Base-by-base conservation (phyloP, 2,888 invertebrate species). In the Ophion ellenae region DNA sequence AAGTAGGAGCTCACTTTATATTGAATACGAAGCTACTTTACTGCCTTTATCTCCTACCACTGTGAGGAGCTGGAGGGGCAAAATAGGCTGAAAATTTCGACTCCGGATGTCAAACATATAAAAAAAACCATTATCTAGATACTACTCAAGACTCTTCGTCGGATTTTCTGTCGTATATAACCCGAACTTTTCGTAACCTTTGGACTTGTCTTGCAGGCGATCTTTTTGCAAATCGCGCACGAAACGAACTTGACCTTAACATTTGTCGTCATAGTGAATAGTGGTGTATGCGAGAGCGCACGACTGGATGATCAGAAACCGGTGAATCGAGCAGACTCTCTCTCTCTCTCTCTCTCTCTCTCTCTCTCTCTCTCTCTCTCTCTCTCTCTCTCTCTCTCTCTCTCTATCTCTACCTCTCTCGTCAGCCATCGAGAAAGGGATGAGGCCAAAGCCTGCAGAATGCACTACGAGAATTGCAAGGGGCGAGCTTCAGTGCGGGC, bases 391-490 rank as follows among this genome's bases (percentile, higher is more conserved):
- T n/a, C 57, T 57, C n/a, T 14, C 57, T 10, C 57, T 57, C n/a
- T 57, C 57, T 57, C 10, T 57, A 7, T 57, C 14, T 57, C 57
- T 7, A 0, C 14, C 57, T 57, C 14, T 10, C 61, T 74, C 61
- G 73, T 74, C 59, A 9, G 61, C 24, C 73, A 24, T 40, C 36
- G 5, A 14, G 61, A 40, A 36, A 24, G 24, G 11, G 36, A 59
- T 2, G 20, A 40, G 73, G 11, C 20, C 45, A 63, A 45, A 36
- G 40, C 61, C 74, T 28, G 47, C 59, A 73, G 63, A 45, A 74
- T 74, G 74, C 63, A 74, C 57, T 14, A 57, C 59, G 36, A 40
- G 73, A 74, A 40, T 61, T 74, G 73, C 73, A 71, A 36, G n/a
- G 40, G 45, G 5, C 57, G 57, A 63, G 45, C 6, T 45, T 63